A percentile compares a stretch with the other conserved stretches of the same genome.
Conservation (phyloP, 2,888 invertebrate genomes). For the Mechanitis messenoides region DNA sequence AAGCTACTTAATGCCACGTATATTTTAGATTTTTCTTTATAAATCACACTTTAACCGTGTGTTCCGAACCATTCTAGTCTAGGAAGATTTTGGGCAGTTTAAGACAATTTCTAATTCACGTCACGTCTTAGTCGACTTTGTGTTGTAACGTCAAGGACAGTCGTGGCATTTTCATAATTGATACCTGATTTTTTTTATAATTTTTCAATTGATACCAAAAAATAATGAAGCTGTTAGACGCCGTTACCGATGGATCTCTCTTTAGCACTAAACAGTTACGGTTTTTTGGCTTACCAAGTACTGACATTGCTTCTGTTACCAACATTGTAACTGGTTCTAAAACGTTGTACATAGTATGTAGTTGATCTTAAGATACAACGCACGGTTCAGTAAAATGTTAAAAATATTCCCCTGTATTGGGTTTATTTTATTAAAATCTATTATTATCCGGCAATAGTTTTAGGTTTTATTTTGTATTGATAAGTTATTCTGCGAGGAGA, state of each 20-base stretch:
- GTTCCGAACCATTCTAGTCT: conserved; percentile 68
- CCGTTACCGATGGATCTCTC: conserved; percentile 76
- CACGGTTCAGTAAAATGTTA: conserved; percentile 38
- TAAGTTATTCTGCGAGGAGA: conserved; percentile 45
- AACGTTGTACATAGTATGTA: conserved; percentile 59
- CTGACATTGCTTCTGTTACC: conserved; percentile 49
- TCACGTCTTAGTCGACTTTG: conserved; percentile 30
- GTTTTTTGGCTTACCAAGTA: conserved; percentile 65
- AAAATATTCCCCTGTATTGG: conserved; percentile 45
- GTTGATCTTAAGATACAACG: conserved; percentile 42
- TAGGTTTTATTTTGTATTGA: conserved; percentile 46
- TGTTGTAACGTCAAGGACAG: conserved; percentile 34
- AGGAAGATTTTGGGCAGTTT: conserved; percentile 42
- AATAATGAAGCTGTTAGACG: conserved; percentile 68
- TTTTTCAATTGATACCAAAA: conserved; percentile 75
- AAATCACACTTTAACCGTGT: conserved; percentile 37
- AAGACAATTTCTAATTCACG: conserved; percentile 27
- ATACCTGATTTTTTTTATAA: conserved; percentile 64
- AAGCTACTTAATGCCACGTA: conserved; percentile 49
- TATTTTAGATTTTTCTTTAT: conserved; percentile 33
- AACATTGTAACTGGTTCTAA: conserved; percentile 56
- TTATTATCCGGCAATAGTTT: conserved; percentile 59
- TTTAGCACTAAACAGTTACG: conserved; percentile 57
- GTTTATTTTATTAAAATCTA: conserved; percentile 57
- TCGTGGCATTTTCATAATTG: conserved; percentile 51